Evolutionary conservation across 2,797 vertebrate species (phyloP), one percentile per base, ranked within the genome.

Genomic region (Lepidocolaptes lacrymiger): DNA sequence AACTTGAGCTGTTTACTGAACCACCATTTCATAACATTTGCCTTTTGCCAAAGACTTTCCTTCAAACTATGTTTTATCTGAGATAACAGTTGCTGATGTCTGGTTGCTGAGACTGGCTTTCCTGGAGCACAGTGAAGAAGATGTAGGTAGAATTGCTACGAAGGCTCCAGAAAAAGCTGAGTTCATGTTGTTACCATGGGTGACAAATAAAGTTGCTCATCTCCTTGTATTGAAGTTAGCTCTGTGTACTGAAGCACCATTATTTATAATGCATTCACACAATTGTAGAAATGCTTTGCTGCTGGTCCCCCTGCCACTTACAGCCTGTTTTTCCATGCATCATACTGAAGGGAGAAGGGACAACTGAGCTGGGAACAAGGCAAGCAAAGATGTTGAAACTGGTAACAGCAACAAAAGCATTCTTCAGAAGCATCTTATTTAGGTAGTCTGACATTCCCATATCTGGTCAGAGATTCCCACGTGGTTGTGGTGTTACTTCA

Each of bases 181-280:
- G 67, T 62, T 87, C 14, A 5, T 15, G 37, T 54, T 43, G 24
- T 30, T 79, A 34, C 36, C 26, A 9, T 2, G 41, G 32, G 7
- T 49, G 30, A 14, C 63, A 58, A 93, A 64, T 24, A 56, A 55
- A 72, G 6, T 39, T 14, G 39, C 76, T 83, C 5, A 14, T 74
- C 41, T 73, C 49, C 59, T 59, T 41, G 7, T 19, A 17, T 2
- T 34, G 52, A 68, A n/a, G 46, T 39, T 88, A 22, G 12, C 10
- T 81, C 43, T 89, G 4, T 63, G 3, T 62, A 28, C 24, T 1
- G 2, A 20, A 87, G 22, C 27, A 36, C 61, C 0, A 0, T 74
- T 34, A 39, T 52, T 67, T 81, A 36, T 85, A 67, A 34, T 59
- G 66, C 1, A 2, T 5, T 88, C 17, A 2, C 52, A 54, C 52